Base-by-base conservation (phyloP, 2,888 invertebrate species). In the Electrophaes corylata region DNA sequence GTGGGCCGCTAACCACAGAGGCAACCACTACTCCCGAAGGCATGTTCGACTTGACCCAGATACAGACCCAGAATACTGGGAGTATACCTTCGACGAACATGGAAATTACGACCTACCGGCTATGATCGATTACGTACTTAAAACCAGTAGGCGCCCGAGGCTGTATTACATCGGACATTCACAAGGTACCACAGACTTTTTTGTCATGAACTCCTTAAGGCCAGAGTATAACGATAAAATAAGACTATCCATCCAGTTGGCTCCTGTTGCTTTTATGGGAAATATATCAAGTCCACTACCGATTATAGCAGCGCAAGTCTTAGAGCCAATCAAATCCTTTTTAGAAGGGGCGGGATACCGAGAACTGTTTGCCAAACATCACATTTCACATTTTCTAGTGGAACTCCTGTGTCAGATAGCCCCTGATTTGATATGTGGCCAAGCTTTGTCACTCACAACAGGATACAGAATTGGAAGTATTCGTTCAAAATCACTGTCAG, bases 151-250 rank as follows among this genome's bases (percentile, higher is more conserved):
- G 1, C 83, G 91, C 35, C 65, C 89, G 0, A 84, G 93, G 55
- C 64, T 96, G 0, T 93, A 93, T 67, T 95, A 94, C 74, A 81
- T 95, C 5, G 96, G 95, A 1, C 95, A 96, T 75, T 96, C 95
- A 5, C 93, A 93, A 80, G 96, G 96, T 18, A 93, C 93, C 0
- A 94, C 94, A 0, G 72, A 84, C 37, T 94, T 93, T 67, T 94
- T 90, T 62, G 92, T 93, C 0, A 89, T 94, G 87, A 77, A 84
- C 2, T 91, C 93, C 0, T 75, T 89, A 33, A 79, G 75, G 23
- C 93, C 94, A 0, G 92, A 93, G 53, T 94, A 94, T 69, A 94
- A 94, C 70, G 70, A 83, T 0, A 94, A 94, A 77, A 83, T 95
- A 10, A 83, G 81, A 33, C 72, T 92, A 0, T 88, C 92, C 57